A percentile compares a stretch with the other conserved stretches of the same genome.
Evolutionary conservation across 1,140 invertebrate species (phyloP).

Genomic region (Oscheius sp.): DNA sequence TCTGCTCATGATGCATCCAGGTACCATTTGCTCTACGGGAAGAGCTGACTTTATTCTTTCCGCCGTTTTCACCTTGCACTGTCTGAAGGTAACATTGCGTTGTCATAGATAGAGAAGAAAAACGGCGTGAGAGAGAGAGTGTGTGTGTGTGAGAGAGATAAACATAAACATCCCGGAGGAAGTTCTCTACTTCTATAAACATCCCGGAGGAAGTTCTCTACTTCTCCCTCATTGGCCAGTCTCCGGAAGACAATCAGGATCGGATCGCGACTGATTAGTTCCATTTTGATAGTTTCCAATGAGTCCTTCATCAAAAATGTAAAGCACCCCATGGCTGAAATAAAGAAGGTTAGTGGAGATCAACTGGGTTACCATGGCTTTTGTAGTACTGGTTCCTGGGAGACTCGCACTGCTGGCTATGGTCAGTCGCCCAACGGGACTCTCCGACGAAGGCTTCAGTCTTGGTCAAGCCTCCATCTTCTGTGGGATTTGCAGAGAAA

Average conservation of each 20-base stretch:
- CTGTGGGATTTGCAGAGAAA: too few relatives aligned
- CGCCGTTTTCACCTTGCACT: background rate
- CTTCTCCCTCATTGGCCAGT: background rate
- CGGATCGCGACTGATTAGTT: background rate
- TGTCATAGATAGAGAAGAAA: too few relatives aligned
- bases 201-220: background rate
- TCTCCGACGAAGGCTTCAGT: background rate
- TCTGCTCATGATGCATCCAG: background rate
- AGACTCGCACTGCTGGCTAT: background rate
- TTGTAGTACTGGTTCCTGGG: background rate
- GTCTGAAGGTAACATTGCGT: too few relatives aligned
- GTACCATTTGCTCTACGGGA: constrained; percentile 9
- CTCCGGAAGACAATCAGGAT: background rate
- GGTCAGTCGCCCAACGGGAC: background rate
- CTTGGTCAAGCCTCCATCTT: too few relatives aligned
- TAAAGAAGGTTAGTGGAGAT: background rate
- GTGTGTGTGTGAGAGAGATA: too few relatives aligned
- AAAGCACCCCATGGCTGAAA: background rate
- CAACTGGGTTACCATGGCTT: background rate
- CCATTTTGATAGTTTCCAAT: background rate
- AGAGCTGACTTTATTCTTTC: background rate
- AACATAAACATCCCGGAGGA: background rate
- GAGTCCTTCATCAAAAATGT: background rate
- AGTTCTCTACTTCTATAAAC: too few relatives aligned
- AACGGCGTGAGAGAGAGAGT: too few relatives aligned